phyloP scores from a whole-genome alignment of 2,113 vertebrate species.

The Chaetorhynchus papuensis region DNA sequence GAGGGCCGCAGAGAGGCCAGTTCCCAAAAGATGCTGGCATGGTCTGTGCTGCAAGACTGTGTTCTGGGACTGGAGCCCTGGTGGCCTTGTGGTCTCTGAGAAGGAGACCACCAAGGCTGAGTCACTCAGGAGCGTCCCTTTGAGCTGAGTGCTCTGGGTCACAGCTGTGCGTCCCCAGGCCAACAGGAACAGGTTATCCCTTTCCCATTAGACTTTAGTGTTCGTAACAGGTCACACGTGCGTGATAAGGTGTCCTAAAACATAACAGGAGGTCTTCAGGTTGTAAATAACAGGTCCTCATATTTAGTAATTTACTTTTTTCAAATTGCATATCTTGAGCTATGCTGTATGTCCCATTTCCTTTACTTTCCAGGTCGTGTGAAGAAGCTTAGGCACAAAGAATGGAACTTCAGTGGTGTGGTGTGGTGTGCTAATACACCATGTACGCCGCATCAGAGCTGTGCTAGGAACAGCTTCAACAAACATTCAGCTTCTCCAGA shows the following conservation, averaged over 20 bases:
- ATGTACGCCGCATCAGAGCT: fast-evolving
- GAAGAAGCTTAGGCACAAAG: background rate
- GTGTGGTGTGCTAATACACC: background rate
- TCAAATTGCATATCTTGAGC: background rate
- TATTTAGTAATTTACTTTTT: background rate
- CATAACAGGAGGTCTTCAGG: background rate
- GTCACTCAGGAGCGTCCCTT: background rate
- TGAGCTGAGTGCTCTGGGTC: background rate
- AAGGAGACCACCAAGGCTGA: background rate
- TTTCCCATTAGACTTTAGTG: background rate
- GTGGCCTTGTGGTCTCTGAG: background rate
- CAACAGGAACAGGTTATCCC: background rate
- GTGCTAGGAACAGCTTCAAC: background rate
- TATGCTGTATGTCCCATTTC: background rate
- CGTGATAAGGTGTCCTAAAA: background rate
- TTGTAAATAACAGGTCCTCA: background rate
- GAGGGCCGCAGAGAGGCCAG: fast-evolving
- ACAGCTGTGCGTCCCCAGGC: background rate
- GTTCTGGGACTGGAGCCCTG: background rate
- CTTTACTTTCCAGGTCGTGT: background rate
- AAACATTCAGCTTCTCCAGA: background rate
- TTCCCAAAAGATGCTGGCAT: background rate
- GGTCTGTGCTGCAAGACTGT: background rate
- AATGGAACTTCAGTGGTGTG: background rate
- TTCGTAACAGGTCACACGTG: background rate